These are phyloP conservation scores for Sicus ferrugineus DNA, from an alignment of 2,888 invertebrate species.

Conservation along the genomic window DNA sequence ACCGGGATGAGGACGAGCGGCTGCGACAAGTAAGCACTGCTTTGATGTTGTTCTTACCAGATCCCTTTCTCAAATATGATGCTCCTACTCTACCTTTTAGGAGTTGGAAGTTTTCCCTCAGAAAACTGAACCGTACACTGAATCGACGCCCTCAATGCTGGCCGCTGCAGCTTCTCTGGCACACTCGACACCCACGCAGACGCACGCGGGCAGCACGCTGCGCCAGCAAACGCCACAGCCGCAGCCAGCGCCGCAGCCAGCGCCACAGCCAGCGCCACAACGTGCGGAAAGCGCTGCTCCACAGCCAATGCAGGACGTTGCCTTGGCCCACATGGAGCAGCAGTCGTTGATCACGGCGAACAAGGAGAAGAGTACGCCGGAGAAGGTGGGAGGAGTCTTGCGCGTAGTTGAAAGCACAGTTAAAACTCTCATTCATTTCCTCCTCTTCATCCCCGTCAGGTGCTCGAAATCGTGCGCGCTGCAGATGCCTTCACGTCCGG, in stretches of 20 bases:
- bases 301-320: slow-evolving; percentile 30
- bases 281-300: slow-evolving; percentile 25
- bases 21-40: slow-evolving; percentile 55
- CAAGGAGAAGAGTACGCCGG: slow-evolving; percentile 82
- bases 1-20: slow-evolving; percentile 78
- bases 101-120: slow-evolving; percentile 62
- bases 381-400: slow-evolving; percentile 69
- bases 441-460: slow-evolving; percentile 65
- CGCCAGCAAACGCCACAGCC: slow-evolving; percentile 32
- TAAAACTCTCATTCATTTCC: not conserved
- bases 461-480: slow-evolving; percentile 88
- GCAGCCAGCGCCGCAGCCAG: slow-evolving; percentile 24
- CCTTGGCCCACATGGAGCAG: slow-evolving; percentile 11
- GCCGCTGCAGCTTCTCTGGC: slow-evolving; percentile 54
- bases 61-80: slow-evolving; percentile 10
- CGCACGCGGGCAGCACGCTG: slow-evolving; percentile 21
- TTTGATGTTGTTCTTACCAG: no score
- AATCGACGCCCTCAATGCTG: slow-evolving; percentile 44
- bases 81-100: slow-evolving; percentile 46
- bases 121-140: slow-evolving; percentile 55
- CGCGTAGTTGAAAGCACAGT: not conserved
- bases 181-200: slow-evolving; percentile 46
- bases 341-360: slow-evolving; percentile 66
- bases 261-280: slow-evolving; percentile 24
- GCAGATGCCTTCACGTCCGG: slow-evolving; percentile 67